Conservation (phyloP, 2,113 vertebrate species). For the Calyptommatus sinebrachiatus region DNA sequence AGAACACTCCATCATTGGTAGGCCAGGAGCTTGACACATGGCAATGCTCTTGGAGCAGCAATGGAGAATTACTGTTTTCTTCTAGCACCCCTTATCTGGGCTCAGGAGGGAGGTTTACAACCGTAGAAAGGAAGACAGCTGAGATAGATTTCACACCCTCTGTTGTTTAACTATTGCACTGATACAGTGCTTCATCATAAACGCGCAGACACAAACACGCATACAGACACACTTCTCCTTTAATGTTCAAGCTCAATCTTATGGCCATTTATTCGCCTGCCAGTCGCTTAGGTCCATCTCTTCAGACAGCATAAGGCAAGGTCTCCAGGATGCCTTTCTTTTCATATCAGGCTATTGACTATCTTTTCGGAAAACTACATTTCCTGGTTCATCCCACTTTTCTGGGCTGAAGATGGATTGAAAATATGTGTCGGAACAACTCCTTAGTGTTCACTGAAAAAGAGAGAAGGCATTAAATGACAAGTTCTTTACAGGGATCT, state of each 20-base stretch:
- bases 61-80: not conserved
- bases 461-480: too few relatives aligned
- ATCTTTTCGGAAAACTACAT: not conserved
- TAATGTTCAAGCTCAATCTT: not conserved
- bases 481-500: too few relatives aligned
- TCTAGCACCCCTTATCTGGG: not conserved
- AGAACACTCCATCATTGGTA: conserved; percentile 45
- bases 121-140: not conserved
- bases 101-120: accelerated
- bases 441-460: too few relatives aligned
- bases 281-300: not conserved
- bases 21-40: conserved; percentile 30
- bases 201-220: not conserved
- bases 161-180: not conserved
- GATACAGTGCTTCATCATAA: not conserved
- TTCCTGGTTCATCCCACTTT: too few relatives aligned
- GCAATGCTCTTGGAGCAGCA: conserved; percentile 19
- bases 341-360: not conserved
- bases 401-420: too few relatives aligned
- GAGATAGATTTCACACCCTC: not conserved
- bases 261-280: not conserved
- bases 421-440: too few relatives aligned
- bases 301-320: not conserved
- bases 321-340: not conserved
- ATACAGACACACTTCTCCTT: not conserved